Base-by-base conservation (phyloP, 2,888 invertebrate species). In the Lasioglossum oenotherae region DNA sequence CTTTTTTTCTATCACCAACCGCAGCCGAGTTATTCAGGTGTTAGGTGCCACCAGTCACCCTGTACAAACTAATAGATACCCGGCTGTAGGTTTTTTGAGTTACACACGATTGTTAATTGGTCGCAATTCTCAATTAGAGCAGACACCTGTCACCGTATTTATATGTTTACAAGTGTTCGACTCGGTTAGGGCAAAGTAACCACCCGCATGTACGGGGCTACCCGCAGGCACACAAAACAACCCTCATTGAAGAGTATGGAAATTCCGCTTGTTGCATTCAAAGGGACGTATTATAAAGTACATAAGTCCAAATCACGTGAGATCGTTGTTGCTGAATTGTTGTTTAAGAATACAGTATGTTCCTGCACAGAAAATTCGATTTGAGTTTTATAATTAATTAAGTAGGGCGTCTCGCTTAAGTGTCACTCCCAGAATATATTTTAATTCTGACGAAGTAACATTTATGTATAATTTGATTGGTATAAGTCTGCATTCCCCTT, bases 141-240 rank as follows among this genome's bases (percentile, higher is more conserved):
- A 12, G 71, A n/a, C 12, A 12, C 12, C 12, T 23, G 41, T 71
- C 4, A 1, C 12, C 2, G 19, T 41, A n/a, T 23, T 41, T 14
- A 27, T 60, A 31, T 31, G 41, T 38, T 71, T 14, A 71, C 71
- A 71, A n/a, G 4, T 23, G 38, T 41, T 38, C 69, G 23, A 38
- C 41, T 41, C n/a, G n/a, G 41, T 14, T 71, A 71, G n/a, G 19
- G 67, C 67, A 35, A 35, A 35, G 71, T 71, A 71, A 41, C 71
- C 12, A 12, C 71, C 71, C 71, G 71, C 71, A 71, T 71, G 41
- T 41, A 41, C 35, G 10, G 41, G 71, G 71, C n/a, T n/a, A 71
- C 71, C 71, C 71, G 41, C 71, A 71, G 71, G 71, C 41, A 71
- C 71, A 71, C 71, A 38, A 38, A 38, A 41, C 41, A 71, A 41